Conservation (phyloP, 1,140 invertebrate genomes). For the Tachypleus tridentatus region DNA sequence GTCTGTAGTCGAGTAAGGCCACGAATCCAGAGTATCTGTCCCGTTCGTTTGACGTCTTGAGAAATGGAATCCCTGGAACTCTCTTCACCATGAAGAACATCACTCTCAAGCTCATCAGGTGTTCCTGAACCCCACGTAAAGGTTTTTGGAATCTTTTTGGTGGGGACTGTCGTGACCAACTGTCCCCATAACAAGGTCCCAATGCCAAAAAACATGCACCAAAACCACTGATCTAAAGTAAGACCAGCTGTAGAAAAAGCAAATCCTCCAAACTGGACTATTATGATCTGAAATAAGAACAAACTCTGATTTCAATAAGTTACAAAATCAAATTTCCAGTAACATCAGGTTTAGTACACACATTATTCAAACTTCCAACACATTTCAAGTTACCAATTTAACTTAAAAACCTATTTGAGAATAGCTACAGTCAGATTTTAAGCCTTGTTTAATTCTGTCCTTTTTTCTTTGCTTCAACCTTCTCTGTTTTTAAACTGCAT, state of each 20-base stretch:
- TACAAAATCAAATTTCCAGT: not conserved
- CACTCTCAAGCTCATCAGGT: slow-evolving; percentile 64
- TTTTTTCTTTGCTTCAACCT: too few relatives aligned
- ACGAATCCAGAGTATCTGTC: slow-evolving; percentile 98
- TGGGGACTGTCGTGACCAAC: slow-evolving; percentile 89
- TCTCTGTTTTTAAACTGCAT: too few relatives aligned
- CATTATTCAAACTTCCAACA: too few relatives aligned
- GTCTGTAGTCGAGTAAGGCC: slow-evolving; percentile 96
- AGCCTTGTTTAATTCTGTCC: too few relatives aligned
- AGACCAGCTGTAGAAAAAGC: slow-evolving; percentile 88
- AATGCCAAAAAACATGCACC: slow-evolving; percentile 95
- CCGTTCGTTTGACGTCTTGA: slow-evolving; percentile 66
- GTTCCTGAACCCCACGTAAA: slow-evolving; percentile 82
- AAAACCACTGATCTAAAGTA: slow-evolving; percentile 91
- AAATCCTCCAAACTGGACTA: slow-evolving; percentile 92
- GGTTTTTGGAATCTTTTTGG: slow-evolving; percentile 75
- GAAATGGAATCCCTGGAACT: slow-evolving; percentile 77
- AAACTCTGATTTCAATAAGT: slow-evolving; percentile 1
- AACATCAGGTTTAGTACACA: too few relatives aligned
- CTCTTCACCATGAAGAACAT: slow-evolving; percentile 65
- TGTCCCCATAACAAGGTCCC: slow-evolving; percentile 95
- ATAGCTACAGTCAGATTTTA: too few relatives aligned
- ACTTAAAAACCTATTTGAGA: too few relatives aligned
- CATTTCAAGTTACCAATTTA: too few relatives aligned
- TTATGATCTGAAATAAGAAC: slow-evolving; percentile 57